Conservation (phyloP, 2,113 vertebrate species). For the Eublepharis macularius region DNA sequence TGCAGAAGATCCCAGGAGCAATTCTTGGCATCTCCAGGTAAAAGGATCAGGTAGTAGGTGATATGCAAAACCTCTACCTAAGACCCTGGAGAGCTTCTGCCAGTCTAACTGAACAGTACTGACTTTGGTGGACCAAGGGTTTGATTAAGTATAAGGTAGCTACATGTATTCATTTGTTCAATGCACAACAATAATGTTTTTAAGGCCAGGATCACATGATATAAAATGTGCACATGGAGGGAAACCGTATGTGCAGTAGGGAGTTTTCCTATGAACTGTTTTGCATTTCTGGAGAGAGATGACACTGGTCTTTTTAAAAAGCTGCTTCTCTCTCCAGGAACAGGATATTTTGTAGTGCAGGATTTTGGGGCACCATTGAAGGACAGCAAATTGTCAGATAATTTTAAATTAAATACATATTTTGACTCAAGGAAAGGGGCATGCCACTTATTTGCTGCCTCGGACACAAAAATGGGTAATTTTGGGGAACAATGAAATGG, state of each 20-base stretch:
- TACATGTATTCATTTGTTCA: no score
- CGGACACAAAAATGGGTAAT: background rate
- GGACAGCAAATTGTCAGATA: no score
- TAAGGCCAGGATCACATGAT: background rate
- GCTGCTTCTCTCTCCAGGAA: background rate
- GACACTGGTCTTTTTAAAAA: background rate
- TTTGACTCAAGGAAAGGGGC: background rate
- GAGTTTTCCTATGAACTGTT: background rate
- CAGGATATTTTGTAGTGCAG: background rate
- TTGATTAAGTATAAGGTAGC: no score
- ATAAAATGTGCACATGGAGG: background rate
- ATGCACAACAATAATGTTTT: background rate
- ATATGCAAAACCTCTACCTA: no score
- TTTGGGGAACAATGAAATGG: background rate
- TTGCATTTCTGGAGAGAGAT: background rate
- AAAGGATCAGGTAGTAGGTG: no score
- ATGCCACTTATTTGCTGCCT: background rate
- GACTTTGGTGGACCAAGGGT: no score
- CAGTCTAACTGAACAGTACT: no score
- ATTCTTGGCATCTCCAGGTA: no score
- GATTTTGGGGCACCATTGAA: background rate
- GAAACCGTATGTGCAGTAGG: background rate
- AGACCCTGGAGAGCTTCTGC: no score
- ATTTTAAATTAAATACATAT: background rate
- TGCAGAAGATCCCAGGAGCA: no score